These are phyloP conservation scores for Pocillopora grandis DNA, from an alignment of 92 coral and sea anemone species.

Conservation along the genomic window DNA sequence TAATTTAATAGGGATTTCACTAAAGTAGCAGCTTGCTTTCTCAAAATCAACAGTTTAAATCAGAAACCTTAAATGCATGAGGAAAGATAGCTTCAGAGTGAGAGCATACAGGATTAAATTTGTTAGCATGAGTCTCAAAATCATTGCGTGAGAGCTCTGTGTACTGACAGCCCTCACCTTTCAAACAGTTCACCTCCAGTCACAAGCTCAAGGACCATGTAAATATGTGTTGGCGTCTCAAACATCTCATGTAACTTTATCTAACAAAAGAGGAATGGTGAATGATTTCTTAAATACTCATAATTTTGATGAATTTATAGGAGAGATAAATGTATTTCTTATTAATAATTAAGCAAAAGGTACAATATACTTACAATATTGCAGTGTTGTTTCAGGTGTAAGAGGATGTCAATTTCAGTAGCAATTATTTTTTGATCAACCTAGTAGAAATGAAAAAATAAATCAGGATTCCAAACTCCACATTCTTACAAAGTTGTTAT, in stretches of 20 bases:
- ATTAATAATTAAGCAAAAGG: background rate
- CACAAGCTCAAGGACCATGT: constrained; percentile 87
- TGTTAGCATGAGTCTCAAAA: background rate
- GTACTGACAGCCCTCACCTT: constrained; percentile 53
- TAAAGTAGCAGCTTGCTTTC: no score
- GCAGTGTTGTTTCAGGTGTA: constrained; percentile 70
- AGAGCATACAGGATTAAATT: no score
- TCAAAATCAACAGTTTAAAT: no score
- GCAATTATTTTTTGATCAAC: constrained; percentile 91
- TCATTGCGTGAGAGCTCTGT: background rate
- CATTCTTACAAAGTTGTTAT: no score
- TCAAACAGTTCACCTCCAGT: constrained; percentile 98
- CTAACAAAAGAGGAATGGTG: constrained; percentile 22
- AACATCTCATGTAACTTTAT: constrained; percentile 86
- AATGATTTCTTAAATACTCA: no score
- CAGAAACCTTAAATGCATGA: no score
- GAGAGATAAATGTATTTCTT: no score
- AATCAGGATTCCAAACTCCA: background rate
- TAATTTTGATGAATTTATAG: no score
- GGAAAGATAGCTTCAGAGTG: no score
- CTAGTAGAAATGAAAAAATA: constrained; percentile 27
- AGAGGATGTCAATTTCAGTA: constrained; percentile 88
- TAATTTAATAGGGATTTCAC: no score
- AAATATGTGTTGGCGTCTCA: constrained; percentile 80
- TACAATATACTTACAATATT: constrained; percentile 79